Evolutionary conservation across 2,797 vertebrate species (phyloP).

Genomic region (Falco columbarius): DNA sequence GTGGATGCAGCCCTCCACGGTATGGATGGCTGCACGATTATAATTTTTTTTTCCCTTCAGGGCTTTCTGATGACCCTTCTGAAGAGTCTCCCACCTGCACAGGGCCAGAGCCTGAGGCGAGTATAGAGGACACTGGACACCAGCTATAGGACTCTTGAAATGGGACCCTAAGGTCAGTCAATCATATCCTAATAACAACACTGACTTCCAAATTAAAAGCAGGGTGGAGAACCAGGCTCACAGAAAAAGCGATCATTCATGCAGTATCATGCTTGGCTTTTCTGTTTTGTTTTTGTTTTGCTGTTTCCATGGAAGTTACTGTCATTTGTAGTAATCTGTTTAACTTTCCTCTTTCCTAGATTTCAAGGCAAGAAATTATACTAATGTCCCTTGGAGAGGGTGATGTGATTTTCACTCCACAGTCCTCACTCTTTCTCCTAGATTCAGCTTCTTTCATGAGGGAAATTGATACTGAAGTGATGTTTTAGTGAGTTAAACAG

Average conservation of each 20-base stretch:
- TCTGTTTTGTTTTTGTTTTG: background rate
- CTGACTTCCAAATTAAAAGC: background rate
- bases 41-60: background rate
- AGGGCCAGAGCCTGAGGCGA: background rate
- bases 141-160: background rate
- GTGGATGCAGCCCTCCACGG: background rate
- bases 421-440: background rate
- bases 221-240: background rate
- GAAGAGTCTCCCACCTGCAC: background rate
- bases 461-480: background rate
- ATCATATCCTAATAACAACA: background rate
- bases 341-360: background rate
- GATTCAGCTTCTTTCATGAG: background rate
- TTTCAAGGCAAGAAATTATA: conserved; percentile 22
- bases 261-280: background rate
- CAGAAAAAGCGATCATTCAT: background rate
- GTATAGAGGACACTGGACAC: background rate
- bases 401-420: background rate
- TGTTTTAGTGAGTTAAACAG: conserved; percentile 24
- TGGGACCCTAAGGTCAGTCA: background rate
- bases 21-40: background rate
- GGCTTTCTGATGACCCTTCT: background rate
- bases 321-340: background rate
- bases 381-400: background rate
- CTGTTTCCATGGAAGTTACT: background rate